These are phyloP conservation scores for Porites cylindrica DNA, from an alignment of 92 coral and sea anemone genomes.

Conservation along the genomic window DNA sequence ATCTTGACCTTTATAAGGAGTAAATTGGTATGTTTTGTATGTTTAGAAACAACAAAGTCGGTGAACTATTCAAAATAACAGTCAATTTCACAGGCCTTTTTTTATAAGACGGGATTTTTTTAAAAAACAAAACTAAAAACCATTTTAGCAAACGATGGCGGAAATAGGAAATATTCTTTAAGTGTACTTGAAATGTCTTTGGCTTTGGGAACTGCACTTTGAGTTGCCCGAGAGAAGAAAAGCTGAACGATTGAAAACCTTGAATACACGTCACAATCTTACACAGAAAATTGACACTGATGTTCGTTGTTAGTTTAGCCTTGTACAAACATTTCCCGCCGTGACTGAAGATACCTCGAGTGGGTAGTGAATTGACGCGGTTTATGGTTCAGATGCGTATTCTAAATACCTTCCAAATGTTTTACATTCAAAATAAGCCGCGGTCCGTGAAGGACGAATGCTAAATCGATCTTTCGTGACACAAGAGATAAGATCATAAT, in stretches of 20 bases:
- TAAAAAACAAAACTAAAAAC: neutral
- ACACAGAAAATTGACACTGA: constrained; percentile 18
- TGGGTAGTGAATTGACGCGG: constrained; percentile 30
- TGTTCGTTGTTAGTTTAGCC: constrained; percentile 30
- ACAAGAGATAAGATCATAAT: constrained; percentile 67
- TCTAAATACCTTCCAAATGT: constrained; percentile 42
- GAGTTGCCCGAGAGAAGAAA: neutral
- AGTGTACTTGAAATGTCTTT: neutral
- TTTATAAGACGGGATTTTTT: neutral
- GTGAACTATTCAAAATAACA: neutral
- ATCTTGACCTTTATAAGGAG: constrained; percentile 38
- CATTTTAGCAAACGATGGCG: neutral
- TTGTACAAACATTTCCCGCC: constrained; percentile 55
- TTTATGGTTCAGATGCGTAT: constrained; percentile 25
- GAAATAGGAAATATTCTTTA: neutral
- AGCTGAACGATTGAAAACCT: neutral
- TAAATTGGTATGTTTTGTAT: constrained; percentile 12
- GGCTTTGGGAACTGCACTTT: neutral
- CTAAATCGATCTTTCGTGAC: constrained; percentile 75
- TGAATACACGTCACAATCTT: constrained; percentile 20
- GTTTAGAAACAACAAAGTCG: neutral
- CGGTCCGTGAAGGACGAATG: constrained; percentile 12
- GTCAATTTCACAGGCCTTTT: neutral
- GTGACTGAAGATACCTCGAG: constrained; percentile 54
- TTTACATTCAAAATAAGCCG: constrained; percentile 20